phyloP scores from a whole-genome alignment of 1,140 invertebrate species.

The Lordiphosa mommai region DNA sequence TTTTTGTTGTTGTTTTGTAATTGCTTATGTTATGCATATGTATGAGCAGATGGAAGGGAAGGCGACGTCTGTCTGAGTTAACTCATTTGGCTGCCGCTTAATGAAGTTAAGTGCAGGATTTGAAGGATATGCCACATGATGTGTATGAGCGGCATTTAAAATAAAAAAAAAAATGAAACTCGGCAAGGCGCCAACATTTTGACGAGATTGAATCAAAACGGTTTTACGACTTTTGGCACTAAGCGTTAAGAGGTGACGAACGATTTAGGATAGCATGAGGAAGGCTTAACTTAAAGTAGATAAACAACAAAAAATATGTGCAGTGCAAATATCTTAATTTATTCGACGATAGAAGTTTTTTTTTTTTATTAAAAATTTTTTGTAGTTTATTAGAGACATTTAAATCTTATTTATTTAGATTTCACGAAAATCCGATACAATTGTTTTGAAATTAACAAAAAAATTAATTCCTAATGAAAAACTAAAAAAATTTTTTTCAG shows the following conservation, averaged over 20 bases:
- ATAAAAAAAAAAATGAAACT: neutral
- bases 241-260: neutral
- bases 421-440: too few species aligned
- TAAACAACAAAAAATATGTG: too few species aligned
- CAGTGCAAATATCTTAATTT: too few species aligned
- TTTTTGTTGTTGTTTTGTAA: slow-evolving; percentile 42
- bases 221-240: slow-evolving; percentile 11
- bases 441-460: too few species aligned
- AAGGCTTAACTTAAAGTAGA: too few species aligned
- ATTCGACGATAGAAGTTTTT: too few species aligned
- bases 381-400: too few species aligned
- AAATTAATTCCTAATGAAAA: too few species aligned
- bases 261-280: too few species aligned
- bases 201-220: slow-evolving; percentile 37
- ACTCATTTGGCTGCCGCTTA: slow-evolving; percentile 40
- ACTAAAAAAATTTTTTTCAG: too few species aligned
- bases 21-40: slow-evolving; percentile 51
- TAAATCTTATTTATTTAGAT: too few species aligned
- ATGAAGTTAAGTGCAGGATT: slow-evolving; percentile 45
- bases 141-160: neutral
- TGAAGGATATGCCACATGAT: slow-evolving; percentile 21
- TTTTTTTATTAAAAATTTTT: too few species aligned
- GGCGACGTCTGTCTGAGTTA: slow-evolving; percentile 10
- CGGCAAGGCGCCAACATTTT: slow-evolving; percentile 18
- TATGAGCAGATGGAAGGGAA: neutral